Percentiles rank a stretch among this genome's conserved stretches.
Evolutionary conservation across 2,113 vertebrate species (phyloP).

Genomic region (Strigops habroptila): DNA sequence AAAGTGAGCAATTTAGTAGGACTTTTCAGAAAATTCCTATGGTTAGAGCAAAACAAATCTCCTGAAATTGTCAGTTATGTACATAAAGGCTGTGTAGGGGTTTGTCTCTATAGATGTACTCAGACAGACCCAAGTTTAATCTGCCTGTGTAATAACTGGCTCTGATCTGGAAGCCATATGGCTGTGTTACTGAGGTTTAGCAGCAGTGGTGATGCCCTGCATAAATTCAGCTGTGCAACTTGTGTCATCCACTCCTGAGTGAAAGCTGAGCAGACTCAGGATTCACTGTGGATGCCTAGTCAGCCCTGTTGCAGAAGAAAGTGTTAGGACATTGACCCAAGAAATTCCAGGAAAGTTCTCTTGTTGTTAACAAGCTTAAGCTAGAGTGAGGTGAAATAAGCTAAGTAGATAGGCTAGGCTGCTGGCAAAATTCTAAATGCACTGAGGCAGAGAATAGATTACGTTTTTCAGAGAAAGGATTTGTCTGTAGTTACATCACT

Average conservation of each 20-base stretch:
- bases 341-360: background rate
- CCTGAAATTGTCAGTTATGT: background rate
- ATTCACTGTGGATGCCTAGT: background rate
- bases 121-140: background rate
- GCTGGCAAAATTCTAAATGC: background rate
- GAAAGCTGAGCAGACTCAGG: background rate
- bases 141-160: background rate
- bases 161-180: background rate
- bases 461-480: background rate
- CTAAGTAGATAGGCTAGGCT: background rate
- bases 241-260: background rate
- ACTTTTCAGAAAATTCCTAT: background rate
- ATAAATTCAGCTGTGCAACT: background rate
- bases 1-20: background rate
- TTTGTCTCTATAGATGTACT: background rate
- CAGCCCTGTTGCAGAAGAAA: background rate
- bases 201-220: background rate
- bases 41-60: background rate
- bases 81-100: background rate
- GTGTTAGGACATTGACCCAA: background rate
- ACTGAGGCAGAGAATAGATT: background rate
- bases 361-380: background rate
- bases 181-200: accelerated
- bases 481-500: background rate
- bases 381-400: background rate